These are phyloP conservation scores for Spilosoma lubricipeda DNA, from an alignment of 2,888 invertebrate genomes.

Conservation along the genomic window DNA sequence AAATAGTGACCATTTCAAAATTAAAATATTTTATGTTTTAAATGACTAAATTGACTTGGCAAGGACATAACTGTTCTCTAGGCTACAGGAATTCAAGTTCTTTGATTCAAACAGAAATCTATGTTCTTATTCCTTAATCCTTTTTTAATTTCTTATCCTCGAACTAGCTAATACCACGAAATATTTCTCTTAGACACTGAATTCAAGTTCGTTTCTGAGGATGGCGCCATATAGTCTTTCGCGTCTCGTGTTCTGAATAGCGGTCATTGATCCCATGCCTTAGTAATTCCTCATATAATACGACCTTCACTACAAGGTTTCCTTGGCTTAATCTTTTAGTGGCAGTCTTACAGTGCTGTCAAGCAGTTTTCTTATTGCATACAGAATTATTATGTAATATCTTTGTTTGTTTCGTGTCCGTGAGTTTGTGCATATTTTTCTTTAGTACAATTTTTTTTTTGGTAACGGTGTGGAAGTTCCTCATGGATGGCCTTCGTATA, in stretches of 20 bases:
- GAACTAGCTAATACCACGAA: background rate
- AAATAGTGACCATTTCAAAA: too few relatives aligned
- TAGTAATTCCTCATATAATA: constrained; percentile 41
- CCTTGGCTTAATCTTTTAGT: constrained; percentile 36
- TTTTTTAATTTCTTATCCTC: background rate
- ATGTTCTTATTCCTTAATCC: background rate
- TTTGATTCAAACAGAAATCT: background rate
- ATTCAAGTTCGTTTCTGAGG: constrained; percentile 5
- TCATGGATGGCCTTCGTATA: too few relatives aligned
- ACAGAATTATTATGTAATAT: background rate
- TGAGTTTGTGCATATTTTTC: background rate
- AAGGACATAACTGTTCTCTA: background rate
- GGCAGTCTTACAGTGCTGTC: constrained; percentile 11
- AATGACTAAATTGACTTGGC: too few relatives aligned
- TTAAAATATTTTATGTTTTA: too few relatives aligned
- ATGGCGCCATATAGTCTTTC: constrained; percentile 44
- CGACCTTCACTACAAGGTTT: constrained; percentile 44
- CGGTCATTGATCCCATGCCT: constrained; percentile 39
- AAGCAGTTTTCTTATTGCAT: background rate
- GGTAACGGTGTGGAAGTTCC: too few relatives aligned
- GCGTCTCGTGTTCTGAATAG: constrained; percentile 14
- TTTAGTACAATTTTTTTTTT: too few relatives aligned
- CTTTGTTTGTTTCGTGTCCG: background rate
- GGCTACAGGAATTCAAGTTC: background rate
- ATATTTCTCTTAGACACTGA: background rate